These are phyloP conservation scores for Thyatira batis DNA, from an alignment of 2,888 invertebrate genomes.

Conservation along the genomic window DNA sequence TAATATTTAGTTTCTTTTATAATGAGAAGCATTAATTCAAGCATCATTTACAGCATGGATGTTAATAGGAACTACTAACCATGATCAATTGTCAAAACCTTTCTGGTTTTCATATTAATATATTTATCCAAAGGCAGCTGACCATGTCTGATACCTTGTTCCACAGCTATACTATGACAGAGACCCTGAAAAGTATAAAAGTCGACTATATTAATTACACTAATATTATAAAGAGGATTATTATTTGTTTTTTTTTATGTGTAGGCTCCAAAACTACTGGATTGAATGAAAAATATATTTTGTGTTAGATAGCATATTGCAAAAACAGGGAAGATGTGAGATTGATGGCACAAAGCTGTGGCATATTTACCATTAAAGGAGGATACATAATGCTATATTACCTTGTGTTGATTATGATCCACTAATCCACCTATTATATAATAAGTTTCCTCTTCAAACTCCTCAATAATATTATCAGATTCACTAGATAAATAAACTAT, in stretches of 20 bases:
- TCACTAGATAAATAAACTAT: slow-evolving; percentile 97
- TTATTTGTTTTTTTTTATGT: too few species aligned
- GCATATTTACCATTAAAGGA: too few species aligned
- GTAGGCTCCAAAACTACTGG: too few species aligned
- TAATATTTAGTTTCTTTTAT: too few species aligned
- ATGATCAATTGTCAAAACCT: slow-evolving; percentile 97
- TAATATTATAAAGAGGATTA: slow-evolving; percentile 3
- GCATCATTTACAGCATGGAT: too few species aligned
- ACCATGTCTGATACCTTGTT: slow-evolving; percentile 90
- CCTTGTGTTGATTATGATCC: slow-evolving; percentile 98
- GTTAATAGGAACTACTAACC: too few species aligned
- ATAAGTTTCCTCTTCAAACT: slow-evolving; percentile 88
- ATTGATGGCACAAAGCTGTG: too few species aligned
- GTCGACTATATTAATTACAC: slow-evolving; percentile 5
- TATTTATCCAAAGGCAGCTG: slow-evolving; percentile 94
- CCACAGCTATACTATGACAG: slow-evolving; percentile 90
- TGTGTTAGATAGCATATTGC: too few species aligned
- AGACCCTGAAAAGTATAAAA: slow-evolving; percentile 84
- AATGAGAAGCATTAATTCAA: too few species aligned
- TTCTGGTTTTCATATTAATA: slow-evolving; percentile 94
- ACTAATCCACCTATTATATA: slow-evolving; percentile 99
- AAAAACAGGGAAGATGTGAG: too few species aligned
- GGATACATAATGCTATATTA: too few species aligned
- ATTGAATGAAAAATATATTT: too few species aligned
- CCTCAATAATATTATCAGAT: slow-evolving; percentile 91